Evolutionary conservation across 2,797 vertebrate genomes (phyloP).

Genomic region (Helarctos malayanus): DNA sequence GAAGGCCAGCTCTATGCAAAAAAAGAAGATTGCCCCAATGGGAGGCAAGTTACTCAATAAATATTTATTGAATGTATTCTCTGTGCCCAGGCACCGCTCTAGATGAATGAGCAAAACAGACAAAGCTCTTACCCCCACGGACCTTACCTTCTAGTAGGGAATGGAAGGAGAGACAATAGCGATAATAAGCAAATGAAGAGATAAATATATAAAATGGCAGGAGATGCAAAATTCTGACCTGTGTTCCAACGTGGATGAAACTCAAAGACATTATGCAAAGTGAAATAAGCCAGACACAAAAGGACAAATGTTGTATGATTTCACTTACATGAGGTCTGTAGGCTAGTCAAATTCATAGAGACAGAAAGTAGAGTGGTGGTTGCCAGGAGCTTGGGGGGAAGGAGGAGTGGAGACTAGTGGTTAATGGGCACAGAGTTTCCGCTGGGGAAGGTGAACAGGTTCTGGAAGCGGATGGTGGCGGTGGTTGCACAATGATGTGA

Average conservation of each 20-base stretch:
- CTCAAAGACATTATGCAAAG: not conserved
- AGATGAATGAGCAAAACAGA: not conserved
- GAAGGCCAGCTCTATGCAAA: not conserved
- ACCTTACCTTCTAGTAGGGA: not conserved
- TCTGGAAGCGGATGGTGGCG: not conserved
- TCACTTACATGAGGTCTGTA: not conserved
- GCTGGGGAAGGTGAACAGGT: not conserved
- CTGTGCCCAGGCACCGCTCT: constrained; percentile 26
- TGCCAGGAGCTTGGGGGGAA: not conserved
- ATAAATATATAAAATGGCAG: not conserved
- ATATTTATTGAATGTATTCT: not conserved
- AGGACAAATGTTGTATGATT: not conserved
- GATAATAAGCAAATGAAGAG: not conserved
- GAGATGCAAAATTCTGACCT: not conserved
- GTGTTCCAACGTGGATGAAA: not conserved
- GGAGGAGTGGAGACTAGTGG: not conserved
- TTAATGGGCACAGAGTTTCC: not conserved
- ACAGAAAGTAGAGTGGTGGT: not conserved
- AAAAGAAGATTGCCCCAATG: not conserved
- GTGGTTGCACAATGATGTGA: not conserved
- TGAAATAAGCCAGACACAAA: not conserved
- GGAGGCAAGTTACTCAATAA: constrained; percentile 15
- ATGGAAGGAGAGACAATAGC: not conserved
- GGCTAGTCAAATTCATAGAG: not conserved
- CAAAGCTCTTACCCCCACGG: not conserved